A percentile compares a stretch with the other conserved stretches of the same genome.
phyloP scores from a whole-genome alignment of 2,113 vertebrate species.

The Axis porcinus region DNA sequence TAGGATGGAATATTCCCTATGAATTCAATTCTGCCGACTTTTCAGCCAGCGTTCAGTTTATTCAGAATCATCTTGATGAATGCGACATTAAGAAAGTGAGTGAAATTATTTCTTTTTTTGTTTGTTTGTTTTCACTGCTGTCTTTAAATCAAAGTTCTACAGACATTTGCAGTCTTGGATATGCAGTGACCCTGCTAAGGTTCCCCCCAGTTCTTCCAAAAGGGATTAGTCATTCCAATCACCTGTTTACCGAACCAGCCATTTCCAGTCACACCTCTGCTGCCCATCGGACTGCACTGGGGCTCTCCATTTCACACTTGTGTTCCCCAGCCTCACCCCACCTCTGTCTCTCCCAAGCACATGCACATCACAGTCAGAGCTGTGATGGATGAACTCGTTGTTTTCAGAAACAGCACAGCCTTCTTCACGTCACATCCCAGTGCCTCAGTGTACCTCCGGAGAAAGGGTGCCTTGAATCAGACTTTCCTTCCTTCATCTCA shows the following conservation, averaged over 20 bases:
- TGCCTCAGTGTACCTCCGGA: not conserved
- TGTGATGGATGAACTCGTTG: not conserved
- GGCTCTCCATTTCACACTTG: not conserved
- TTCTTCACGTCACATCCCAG: not conserved
- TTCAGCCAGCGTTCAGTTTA: conserved; percentile 82
- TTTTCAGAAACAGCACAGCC: not conserved
- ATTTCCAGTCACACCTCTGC: not conserved
- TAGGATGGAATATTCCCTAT: conserved; percentile 87
- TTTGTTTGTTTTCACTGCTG: not conserved
- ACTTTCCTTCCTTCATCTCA: not conserved
- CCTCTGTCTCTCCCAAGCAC: not conserved
- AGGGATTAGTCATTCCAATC: not conserved
- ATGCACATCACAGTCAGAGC: not conserved
- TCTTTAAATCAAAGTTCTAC: not conserved
- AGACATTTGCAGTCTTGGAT: not conserved
- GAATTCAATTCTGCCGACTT: conserved; percentile 86
- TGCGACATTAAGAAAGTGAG: conserved; percentile 84
- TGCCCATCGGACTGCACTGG: too few relatives aligned
- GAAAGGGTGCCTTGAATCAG: not conserved
- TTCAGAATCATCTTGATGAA: conserved; percentile 85
- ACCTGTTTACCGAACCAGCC: not conserved
- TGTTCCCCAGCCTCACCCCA: accelerated
- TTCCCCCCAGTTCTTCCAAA: too few relatives aligned
- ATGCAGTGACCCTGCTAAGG: not conserved
- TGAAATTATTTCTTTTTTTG: not conserved